These are phyloP conservation scores for Meghimatium bilineatum DNA, from an alignment of 2,888 invertebrate genomes.

Conservation along the genomic window DNA sequence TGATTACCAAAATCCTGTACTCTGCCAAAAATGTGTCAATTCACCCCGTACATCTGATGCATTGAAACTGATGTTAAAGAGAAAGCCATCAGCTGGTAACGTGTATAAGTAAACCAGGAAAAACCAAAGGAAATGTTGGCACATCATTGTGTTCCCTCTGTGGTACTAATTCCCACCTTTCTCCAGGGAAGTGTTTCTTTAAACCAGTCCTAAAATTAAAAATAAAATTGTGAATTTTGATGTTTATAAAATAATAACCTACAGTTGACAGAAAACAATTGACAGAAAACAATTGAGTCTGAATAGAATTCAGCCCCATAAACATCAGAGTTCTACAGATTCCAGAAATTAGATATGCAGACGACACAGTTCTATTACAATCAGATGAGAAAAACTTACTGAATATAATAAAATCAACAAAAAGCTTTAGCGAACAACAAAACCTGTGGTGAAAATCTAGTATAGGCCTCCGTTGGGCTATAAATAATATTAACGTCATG, in stretches of 20 bases:
- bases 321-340: too few species aligned
- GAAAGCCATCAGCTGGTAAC: background rate
- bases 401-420: too few species aligned
- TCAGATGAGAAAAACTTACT: too few species aligned
- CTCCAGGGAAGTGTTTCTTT: background rate
- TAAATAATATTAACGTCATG: too few species aligned
- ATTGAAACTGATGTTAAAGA: slow-evolving; percentile 12
- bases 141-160: background rate
- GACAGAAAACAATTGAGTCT: too few species aligned
- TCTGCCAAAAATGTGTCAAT: slow-evolving; percentile 78
- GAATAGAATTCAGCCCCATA: too few species aligned
- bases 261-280: too few species aligned
- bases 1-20: slow-evolving; percentile 77
- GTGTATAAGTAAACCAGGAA: background rate
- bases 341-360: too few species aligned
- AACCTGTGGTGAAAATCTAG: too few species aligned
- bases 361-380: too few species aligned
- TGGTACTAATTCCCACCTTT: background rate
- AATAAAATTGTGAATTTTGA: background rate
- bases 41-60: slow-evolving; percentile 33
- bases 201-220: background rate
- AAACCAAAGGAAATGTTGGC: background rate
- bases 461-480: too few species aligned
- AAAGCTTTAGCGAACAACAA: too few species aligned
- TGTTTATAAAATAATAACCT: background rate